Percentiles rank a stretch among this genome's conserved stretches.
phyloP scores from a whole-genome alignment of 1,140 invertebrate genomes.

The Pararge aegeria region DNA sequence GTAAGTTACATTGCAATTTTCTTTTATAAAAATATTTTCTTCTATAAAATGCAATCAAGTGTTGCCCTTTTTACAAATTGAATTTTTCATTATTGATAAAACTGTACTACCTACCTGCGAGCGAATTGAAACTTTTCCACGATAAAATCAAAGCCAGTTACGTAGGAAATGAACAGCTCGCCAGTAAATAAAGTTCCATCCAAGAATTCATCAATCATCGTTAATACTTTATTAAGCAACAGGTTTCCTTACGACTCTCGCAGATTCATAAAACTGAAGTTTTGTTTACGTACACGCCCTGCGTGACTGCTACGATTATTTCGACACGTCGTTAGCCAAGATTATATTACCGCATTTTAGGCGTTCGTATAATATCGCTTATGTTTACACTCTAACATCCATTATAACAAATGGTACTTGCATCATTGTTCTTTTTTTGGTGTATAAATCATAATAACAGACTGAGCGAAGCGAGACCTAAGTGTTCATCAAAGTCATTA shows the following conservation, averaged over 20 bases:
- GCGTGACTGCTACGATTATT: slow-evolving; percentile 44
- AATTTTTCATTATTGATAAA: neutral
- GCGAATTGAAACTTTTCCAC: neutral
- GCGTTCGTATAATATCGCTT: neutral
- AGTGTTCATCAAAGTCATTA: no score
- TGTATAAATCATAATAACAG: no score
- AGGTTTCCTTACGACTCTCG: slow-evolving; percentile 21
- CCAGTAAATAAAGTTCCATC: neutral
- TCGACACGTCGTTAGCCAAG: slow-evolving; percentile 39
- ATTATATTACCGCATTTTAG: slow-evolving; percentile 24
- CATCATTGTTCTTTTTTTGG: neutral
- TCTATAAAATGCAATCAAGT: neutral
- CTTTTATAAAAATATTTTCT: no score
- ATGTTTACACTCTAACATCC: slow-evolving; percentile 6
- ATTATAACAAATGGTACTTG: slow-evolving; percentile 6
- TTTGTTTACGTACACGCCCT: slow-evolving; percentile 13
- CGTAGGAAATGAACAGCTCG: neutral
- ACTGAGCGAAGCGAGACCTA: no score
- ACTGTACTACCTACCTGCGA: neutral
- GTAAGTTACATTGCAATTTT: no score
- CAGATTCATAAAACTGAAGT: slow-evolving; percentile 26
- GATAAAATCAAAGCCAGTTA: slow-evolving; percentile 1
- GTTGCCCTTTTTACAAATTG: neutral
- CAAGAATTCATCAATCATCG: slow-evolving; percentile 4
- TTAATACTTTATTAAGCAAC: slow-evolving; percentile 28